A percentile compares a stretch with the other conserved stretches of the same genome.
phyloP scores from a whole-genome alignment of 1,140 invertebrate genomes.

The Drosophila sproati region DNA sequence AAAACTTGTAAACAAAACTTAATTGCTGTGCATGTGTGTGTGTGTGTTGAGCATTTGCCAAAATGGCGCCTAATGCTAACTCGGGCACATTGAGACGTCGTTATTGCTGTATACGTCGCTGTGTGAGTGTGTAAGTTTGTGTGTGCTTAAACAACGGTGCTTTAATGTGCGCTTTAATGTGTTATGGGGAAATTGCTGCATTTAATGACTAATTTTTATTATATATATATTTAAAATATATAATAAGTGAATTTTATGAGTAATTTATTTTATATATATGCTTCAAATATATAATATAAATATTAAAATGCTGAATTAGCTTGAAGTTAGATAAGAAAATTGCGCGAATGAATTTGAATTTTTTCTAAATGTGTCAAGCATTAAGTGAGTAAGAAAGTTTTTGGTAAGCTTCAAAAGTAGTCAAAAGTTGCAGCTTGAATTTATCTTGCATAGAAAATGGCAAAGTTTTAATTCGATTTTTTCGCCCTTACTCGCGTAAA shows the following conservation, averaged over 20 bases:
- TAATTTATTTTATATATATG: too few species aligned
- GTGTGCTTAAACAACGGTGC: conserved; percentile 11
- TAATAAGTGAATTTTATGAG: neutral
- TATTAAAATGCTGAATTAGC: too few species aligned
- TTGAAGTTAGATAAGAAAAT: too few species aligned
- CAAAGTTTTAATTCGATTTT: too few species aligned
- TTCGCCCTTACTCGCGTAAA: too few species aligned
- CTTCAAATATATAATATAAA: too few species aligned
- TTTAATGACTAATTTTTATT: neutral
- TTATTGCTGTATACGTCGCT: conserved; percentile 42
- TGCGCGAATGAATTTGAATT: too few species aligned
- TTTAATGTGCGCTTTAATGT: conserved; percentile 47
- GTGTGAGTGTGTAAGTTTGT: conserved; percentile 1
- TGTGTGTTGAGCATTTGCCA: conserved; percentile 33
- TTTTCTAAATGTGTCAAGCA: too few species aligned
- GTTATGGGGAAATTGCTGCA: neutral
- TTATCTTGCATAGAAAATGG: too few species aligned
- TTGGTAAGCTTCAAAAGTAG: too few species aligned
- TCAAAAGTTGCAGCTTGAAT: too few species aligned
- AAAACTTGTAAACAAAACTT: conserved; percentile 77
- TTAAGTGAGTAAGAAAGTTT: too few species aligned
- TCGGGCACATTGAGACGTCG: conserved; percentile 64
- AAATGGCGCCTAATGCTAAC: conserved; percentile 59
- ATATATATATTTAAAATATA: neutral
- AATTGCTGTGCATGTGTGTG: conserved; percentile 41